Percentiles rank a stretch among this genome's conserved stretches.
Conservation (phyloP, 1,140 invertebrate genomes). For the Neodiprion fabricii region DNA sequence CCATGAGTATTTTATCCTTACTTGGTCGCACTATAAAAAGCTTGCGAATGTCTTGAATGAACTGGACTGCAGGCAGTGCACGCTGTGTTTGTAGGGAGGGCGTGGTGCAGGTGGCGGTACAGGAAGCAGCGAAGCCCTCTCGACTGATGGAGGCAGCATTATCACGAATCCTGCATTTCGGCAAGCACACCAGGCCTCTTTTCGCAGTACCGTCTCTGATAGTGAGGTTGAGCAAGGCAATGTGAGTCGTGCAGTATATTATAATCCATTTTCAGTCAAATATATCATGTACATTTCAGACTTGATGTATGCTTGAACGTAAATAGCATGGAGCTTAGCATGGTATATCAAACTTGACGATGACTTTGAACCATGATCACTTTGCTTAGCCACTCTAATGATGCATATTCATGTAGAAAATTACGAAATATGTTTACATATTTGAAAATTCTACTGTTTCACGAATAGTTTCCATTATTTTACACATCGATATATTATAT, state of each 20-base stretch:
- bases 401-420: background rate
- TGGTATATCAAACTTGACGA: background rate
- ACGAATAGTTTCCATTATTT: background rate
- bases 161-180: slow-evolving; percentile 79
- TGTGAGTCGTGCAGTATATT: slow-evolving; percentile 67
- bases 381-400: background rate
- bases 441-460: background rate
- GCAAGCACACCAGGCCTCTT: slow-evolving; percentile 66
- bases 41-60: slow-evolving; percentile 1
- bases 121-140: slow-evolving; percentile 60
- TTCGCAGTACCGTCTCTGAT: slow-evolving; percentile 90
- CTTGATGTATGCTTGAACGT: background rate
- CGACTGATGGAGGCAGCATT: slow-evolving; percentile 78
- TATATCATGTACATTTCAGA: slow-evolving; percentile 6
- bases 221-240: slow-evolving; percentile 89
- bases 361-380: background rate
- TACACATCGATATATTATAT: too few species aligned
- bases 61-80: slow-evolving; percentile 2
- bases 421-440: background rate
- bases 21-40: background rate
- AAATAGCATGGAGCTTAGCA: background rate
- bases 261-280: slow-evolving; percentile 10
- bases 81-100: slow-evolving; percentile 59
- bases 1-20: background rate
- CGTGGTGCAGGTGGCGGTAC: slow-evolving; percentile 64